Evolutionary conservation across 2,113 vertebrate species (phyloP).

Genomic region (Diadophis punctatus): DNA sequence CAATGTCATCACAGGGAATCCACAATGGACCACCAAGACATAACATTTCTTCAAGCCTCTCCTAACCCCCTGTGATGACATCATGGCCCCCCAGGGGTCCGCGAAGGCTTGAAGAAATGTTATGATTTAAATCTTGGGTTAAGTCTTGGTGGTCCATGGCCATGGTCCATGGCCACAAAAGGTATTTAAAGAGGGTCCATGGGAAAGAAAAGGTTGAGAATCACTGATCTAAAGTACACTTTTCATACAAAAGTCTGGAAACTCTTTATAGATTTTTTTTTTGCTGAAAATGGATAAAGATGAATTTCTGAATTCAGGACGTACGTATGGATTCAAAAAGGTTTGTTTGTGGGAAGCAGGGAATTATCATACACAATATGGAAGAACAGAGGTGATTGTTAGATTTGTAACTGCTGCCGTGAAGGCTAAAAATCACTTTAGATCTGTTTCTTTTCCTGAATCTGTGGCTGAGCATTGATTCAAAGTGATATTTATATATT

Average conservation of each 20-base stretch:
- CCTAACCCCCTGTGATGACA: no score
- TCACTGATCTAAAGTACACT: not conserved
- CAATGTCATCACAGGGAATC: not conserved
- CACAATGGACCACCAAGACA: not conserved
- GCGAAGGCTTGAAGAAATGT: not conserved
- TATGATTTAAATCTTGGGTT: no score
- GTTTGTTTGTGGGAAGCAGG: not conserved
- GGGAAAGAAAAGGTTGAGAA: not conserved
- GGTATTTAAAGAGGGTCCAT: not conserved
- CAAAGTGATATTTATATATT: not conserved
- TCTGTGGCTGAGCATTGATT: not conserved
- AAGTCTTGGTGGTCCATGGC: no score
- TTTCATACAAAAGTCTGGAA: not conserved
- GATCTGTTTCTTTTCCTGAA: not conserved
- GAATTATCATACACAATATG: not conserved
- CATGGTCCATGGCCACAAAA: not conserved
- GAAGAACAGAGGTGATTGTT: not conserved
- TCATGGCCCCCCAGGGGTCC: not conserved
- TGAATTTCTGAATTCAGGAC: not conserved
- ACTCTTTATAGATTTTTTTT: not conserved
- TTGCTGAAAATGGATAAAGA: not conserved
- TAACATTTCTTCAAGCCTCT: no score
- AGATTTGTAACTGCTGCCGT: not conserved
- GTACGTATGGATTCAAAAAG: not conserved
- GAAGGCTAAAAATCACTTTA: not conserved